These are phyloP conservation scores for Drosophila neutralis DNA, from an alignment of 2,888 invertebrate species.

Conservation along the genomic window DNA sequence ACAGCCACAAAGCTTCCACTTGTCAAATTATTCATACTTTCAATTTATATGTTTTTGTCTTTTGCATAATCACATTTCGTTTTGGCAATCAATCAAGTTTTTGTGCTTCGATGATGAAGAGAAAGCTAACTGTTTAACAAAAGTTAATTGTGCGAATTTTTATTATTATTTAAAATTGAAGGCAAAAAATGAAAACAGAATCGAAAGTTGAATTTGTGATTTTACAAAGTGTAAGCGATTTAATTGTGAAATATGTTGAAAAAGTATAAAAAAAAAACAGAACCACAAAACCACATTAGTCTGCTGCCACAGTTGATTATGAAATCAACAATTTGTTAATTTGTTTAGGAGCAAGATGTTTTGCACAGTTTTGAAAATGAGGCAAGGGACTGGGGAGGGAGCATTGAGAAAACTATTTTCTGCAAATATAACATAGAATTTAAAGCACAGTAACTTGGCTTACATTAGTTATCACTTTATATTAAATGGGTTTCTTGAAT, in stretches of 20 bases:
- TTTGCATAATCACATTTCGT: slow-evolving; percentile 17
- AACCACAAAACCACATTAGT: slow-evolving; percentile 10
- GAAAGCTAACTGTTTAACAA: slow-evolving; percentile 13
- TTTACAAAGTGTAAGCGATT: slow-evolving; percentile 2
- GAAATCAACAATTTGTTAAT: slow-evolving; percentile 23
- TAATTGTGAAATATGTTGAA: background rate
- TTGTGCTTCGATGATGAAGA: slow-evolving; percentile 8
- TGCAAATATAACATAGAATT: background rate
- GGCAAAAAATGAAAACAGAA: slow-evolving; percentile 3
- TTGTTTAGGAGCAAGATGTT: background rate
- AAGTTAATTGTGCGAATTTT: slow-evolving; percentile 42
- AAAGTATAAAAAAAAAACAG: background rate
- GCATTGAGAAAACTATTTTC: background rate
- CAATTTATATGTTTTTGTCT: slow-evolving; percentile 57
- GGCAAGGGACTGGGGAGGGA: too few relatives aligned
- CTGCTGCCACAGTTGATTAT: slow-evolving; percentile 10
- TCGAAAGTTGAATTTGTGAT: slow-evolving; percentile 1
- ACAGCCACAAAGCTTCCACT: slow-evolving; percentile 3
- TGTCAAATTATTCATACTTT: slow-evolving; percentile 45
- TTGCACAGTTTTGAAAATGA: background rate
- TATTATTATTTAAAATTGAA: slow-evolving; percentile 5
- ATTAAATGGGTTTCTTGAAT: background rate
- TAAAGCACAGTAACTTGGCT: background rate
- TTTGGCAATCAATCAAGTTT: slow-evolving; percentile 1
- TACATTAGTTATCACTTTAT: background rate